Conservation (phyloP, 2,113 vertebrate genomes). For the Ciconia boyciana region DNA sequence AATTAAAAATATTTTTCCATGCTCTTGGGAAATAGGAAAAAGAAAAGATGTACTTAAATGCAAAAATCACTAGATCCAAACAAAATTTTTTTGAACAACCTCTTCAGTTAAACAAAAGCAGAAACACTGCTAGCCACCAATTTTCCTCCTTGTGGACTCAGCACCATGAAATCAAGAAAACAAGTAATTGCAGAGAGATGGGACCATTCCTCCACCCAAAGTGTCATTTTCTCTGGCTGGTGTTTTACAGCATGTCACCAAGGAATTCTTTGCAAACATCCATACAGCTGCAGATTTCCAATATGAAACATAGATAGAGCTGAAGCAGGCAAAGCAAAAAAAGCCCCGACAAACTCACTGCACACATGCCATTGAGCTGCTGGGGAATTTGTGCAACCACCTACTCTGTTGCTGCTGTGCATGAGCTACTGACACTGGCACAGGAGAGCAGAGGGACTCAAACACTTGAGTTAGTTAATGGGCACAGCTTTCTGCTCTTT, state of each 20-base stretch:
- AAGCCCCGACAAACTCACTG: background rate
- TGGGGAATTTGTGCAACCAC: background rate
- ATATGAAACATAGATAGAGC: background rate
- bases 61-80: background rate
- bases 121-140: background rate
- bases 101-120: background rate
- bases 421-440: background rate
- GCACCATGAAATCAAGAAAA: background rate
- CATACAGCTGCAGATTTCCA: background rate
- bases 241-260: background rate
- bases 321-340: background rate
- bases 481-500: background rate
- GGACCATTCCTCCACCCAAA: background rate
- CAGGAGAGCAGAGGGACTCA: background rate
- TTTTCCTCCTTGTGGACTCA: background rate
- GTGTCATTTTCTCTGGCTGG: background rate
- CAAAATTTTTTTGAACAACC: rapidly evolving
- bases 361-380: too few relatives aligned
- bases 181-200: background rate
- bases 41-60: background rate
- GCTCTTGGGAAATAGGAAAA: background rate
- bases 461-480: rapidly evolving
- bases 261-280: background rate
- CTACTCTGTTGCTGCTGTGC: background rate
- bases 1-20: background rate